Conservation (phyloP, 2,797 vertebrate genomes). For the Onychomys leucogaster region DNA sequence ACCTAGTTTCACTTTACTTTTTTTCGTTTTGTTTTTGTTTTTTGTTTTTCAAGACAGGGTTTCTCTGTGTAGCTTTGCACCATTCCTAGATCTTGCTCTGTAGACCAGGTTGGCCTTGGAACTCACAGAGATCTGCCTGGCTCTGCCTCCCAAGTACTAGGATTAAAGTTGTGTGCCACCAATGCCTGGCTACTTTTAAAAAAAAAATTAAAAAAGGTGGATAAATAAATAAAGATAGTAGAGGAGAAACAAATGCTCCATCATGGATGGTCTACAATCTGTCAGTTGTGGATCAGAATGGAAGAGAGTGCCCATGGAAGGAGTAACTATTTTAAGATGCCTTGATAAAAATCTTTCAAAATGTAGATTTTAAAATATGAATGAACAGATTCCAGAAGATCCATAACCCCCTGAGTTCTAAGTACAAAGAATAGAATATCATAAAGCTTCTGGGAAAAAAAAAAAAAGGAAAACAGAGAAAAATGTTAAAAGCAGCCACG, state of each 20-base stretch:
- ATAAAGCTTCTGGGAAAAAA: slow-evolving; percentile 54
- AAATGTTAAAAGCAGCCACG: not conserved
- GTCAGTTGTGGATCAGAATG: not conserved
- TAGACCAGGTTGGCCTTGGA: too few species aligned
- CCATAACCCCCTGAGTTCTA: not conserved
- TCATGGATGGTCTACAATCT: not conserved
- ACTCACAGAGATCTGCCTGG: too few species aligned
- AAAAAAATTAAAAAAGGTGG: not conserved
- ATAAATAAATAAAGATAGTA: slow-evolving; percentile 14
- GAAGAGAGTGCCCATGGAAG: not conserved
- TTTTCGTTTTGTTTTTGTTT: too few species aligned
- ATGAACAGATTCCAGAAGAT: not conserved
- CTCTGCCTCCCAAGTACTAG: too few species aligned
- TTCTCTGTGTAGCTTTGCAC: too few species aligned
- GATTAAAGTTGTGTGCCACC: too few species aligned
- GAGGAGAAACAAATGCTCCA: not conserved
- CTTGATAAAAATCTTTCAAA: not conserved
- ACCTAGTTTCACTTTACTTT: not conserved
- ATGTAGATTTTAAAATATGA: slow-evolving; percentile 16
- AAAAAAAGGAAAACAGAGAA: slow-evolving; percentile 4
- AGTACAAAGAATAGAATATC: not conserved
- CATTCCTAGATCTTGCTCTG: too few species aligned
- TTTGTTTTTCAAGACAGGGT: too few species aligned
- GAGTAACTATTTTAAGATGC: not conserved
- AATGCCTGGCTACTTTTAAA: too few species aligned